Evolutionary conservation across 2,888 invertebrate species (phyloP), one percentile per base, ranked within the genome.

Genomic region (Punctoribates punctum): DNA sequence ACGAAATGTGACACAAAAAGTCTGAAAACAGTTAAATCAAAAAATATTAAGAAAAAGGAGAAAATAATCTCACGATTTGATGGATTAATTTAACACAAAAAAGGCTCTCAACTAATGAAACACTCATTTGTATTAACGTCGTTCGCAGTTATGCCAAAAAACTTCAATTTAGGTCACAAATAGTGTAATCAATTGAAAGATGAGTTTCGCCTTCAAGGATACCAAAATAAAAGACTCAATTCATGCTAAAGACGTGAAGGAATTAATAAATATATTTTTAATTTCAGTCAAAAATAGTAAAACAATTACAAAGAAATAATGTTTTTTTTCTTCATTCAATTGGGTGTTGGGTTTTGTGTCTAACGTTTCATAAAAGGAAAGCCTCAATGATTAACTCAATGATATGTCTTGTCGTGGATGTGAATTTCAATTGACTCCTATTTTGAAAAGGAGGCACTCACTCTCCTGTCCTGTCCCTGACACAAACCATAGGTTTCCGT

Each of bases 171-270:
- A 65, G 65, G 65, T 65, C 65, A 65, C 34, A 65, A 57, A 25
- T 65, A 27, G 9, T 38, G 65, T 34, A 65, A 65, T 65, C 65
- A 65, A 65, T 34, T 38, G 65, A 65, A 34, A 65, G 65, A 65
- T 65, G 65, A 65, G 65, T 15, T 65, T 65, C 65, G 65, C 65
- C 65, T 65, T 65, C 65, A 65, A 65, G 65, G 65, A 65, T 65
- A 65, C 57, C 57, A 57, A 57, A 57, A 51, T 23, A 57, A 57
- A 23, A 57, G 20, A 25, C 6, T 25, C 2, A 23, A 11, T 23
- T 57, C 23, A 57, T 23, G 23, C 25, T 57, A 51, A 57, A 57
- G n/a, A 57, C 57, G 57, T 57, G 57, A 57, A 25, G 4, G 20
- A n/a, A 5, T 20, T 54, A 20, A 20, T 20, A 20, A 54, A 54